Conservation (phyloP, 1,140 invertebrate genomes). For the Protaetia brevitarsis region DNA sequence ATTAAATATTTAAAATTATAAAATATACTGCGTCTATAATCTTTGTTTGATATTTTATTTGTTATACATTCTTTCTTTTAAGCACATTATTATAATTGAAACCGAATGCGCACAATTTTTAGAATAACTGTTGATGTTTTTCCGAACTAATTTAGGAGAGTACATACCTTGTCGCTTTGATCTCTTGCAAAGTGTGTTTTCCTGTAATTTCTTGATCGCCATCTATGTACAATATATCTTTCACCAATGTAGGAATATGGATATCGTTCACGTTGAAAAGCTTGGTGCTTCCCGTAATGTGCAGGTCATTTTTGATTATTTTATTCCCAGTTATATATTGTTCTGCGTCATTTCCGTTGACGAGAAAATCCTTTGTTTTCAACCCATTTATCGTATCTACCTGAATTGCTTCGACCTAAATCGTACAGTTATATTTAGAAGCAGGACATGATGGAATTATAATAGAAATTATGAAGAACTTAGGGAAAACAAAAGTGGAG, state of each 20-base stretch:
- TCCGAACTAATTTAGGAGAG: too few relatives aligned
- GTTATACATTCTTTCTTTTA: too few relatives aligned
- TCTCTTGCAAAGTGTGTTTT: slow-evolving; percentile 32
- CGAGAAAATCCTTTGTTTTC: slow-evolving; percentile 40
- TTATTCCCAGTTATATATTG: slow-evolving; percentile 49
- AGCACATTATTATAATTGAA: too few relatives aligned
- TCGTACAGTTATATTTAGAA: neutral
- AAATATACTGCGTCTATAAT: too few relatives aligned
- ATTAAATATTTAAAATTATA: too few relatives aligned
- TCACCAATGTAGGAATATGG: slow-evolving; percentile 39
- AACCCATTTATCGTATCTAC: slow-evolving; percentile 44
- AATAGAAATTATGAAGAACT: slow-evolving; percentile 36
- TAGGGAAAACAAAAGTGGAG: too few relatives aligned
- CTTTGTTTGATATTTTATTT: too few relatives aligned
- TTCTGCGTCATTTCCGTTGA: slow-evolving; percentile 40
- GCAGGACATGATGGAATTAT: neutral
- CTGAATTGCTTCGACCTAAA: slow-evolving; percentile 37
- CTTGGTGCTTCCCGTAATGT: slow-evolving; percentile 38
- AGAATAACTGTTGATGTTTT: neutral
- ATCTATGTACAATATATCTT: slow-evolving; percentile 39
- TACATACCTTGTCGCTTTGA: slow-evolving; percentile 18
- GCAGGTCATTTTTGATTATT: slow-evolving; percentile 42
- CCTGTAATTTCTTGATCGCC: slow-evolving; percentile 49
- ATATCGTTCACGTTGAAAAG: slow-evolving; percentile 38
- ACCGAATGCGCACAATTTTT: too few relatives aligned